These are phyloP conservation scores for Tadarida brasiliensis DNA, from an alignment of 2,797 vertebrate genomes.

Conservation along the genomic window DNA sequence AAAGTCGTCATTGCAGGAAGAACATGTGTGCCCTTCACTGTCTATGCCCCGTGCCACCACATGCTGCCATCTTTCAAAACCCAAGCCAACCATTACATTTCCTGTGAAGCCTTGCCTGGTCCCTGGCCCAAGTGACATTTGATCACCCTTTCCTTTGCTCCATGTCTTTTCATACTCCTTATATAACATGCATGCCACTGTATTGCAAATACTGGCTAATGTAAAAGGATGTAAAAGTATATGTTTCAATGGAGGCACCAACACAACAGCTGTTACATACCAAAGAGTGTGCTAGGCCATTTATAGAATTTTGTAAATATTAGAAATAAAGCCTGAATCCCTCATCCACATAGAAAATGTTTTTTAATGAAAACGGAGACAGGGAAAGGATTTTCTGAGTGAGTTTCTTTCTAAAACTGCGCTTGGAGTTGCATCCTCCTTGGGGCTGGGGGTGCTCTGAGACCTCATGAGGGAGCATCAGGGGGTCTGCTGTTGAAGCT, in stretches of 20 bases:
- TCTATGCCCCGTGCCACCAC: background rate
- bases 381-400: background rate
- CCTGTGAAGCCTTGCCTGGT: background rate
- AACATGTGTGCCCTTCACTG: background rate
- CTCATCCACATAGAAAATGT: background rate
- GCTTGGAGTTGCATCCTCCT: background rate
- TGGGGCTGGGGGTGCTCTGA: background rate
- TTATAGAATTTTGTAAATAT: background rate
- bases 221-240: background rate
- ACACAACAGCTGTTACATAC: background rate
- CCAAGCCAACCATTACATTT: background rate
- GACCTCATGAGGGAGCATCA: background rate
- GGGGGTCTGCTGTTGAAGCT: background rate
- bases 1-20: background rate
- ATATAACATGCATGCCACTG: background rate
- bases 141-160: background rate
- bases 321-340: background rate
- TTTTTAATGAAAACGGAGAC: background rate
- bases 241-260: background rate
- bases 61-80: background rate
- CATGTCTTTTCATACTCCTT: background rate
- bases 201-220: background rate
- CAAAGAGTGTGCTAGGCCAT: background rate
- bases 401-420: background rate
- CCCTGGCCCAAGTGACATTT: background rate